Evolutionary conservation across 1,140 invertebrate species (phyloP), one percentile per base, ranked within the genome.

Genomic region (Habropoda laboriosa): DNA sequence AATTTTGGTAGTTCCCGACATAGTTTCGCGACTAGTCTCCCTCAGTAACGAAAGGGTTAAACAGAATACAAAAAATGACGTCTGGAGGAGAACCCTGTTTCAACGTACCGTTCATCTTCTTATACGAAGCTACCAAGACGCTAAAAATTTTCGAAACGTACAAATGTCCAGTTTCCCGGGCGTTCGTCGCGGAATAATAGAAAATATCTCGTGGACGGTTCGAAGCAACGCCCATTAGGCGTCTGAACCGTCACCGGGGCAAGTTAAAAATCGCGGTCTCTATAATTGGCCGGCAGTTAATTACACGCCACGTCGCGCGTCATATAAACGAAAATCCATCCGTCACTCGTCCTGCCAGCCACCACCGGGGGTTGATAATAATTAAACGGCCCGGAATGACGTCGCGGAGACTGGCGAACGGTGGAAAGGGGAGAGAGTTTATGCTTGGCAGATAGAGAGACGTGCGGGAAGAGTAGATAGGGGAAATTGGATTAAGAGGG

Each of bases 251-350:
- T 75, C 60, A 75, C 45, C 27, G 30, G 24, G n/a, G 27, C 49
- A 38, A 35, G 74, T 77, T 51, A 42, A 72, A 79, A 73, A 72
- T 47, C 68, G 40, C 35, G 47, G 60, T 73, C 40, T 40, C 79
- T 80, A 55, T 71, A 83, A 80, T 80, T 82, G 77, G 66, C 76
- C 21, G 53, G 21, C 77, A 63, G 49, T 83, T 83, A 85, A 79
- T 82, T 76, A 75, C 68, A 71, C 38, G 71, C 32, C 61, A 75
- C 57, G 32, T 71, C n/a, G 53, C 63, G 61, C 61, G 58, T 80
- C 60, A 72, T 80, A 67, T 80, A 72, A 80, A 68, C 53, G 68
- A 70, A 83, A 80, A 76, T 83, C 40, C 61, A 63, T 71, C 74
- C 67, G 61, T 79, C 64, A 68, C 47, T 79, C 53, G 53, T 45